Conservation (phyloP, 2,888 invertebrate species). For the Augochlorella aurata region DNA sequence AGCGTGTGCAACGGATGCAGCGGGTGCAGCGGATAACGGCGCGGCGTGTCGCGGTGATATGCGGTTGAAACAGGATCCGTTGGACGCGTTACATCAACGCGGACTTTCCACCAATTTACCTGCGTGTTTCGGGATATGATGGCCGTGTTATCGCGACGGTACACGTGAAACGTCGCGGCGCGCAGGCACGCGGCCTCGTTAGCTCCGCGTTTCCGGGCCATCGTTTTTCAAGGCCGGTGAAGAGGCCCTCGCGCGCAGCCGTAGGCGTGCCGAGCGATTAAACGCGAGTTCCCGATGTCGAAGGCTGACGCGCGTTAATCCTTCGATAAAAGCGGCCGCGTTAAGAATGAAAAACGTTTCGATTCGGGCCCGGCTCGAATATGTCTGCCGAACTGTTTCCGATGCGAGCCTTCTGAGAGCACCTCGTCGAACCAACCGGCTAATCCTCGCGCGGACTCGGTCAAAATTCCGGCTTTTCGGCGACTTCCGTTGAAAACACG, state of each 20-base stretch:
- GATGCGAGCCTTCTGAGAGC: not conserved
- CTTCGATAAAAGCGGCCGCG: not conserved
- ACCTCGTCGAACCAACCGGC: no score
- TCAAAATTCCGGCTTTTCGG: no score
- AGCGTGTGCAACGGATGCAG: not conserved
- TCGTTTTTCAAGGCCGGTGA: not conserved
- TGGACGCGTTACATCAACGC: conserved; percentile 32
- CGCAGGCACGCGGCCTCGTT: not conserved
- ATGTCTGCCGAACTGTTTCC: not conserved
- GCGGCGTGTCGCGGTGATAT: conserved; percentile 20
- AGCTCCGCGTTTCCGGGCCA: not conserved
- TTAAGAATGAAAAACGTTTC: not conserved
- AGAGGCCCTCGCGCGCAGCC: no score
- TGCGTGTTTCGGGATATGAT: not conserved
- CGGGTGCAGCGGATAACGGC: not conserved
- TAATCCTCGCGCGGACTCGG: no score
- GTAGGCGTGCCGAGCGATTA: not conserved
- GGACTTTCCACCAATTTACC: conserved; percentile 39
- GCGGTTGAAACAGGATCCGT: conserved; percentile 46
- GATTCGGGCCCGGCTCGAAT: not conserved
- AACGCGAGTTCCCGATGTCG: not conserved
- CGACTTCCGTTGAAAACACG: no score
- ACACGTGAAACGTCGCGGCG: conserved; percentile 1
- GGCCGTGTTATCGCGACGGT: conserved; percentile 15
- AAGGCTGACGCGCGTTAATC: not conserved